Conservation (phyloP, 2,797 vertebrate genomes). For the Coranthus polyacanthus region DNA sequence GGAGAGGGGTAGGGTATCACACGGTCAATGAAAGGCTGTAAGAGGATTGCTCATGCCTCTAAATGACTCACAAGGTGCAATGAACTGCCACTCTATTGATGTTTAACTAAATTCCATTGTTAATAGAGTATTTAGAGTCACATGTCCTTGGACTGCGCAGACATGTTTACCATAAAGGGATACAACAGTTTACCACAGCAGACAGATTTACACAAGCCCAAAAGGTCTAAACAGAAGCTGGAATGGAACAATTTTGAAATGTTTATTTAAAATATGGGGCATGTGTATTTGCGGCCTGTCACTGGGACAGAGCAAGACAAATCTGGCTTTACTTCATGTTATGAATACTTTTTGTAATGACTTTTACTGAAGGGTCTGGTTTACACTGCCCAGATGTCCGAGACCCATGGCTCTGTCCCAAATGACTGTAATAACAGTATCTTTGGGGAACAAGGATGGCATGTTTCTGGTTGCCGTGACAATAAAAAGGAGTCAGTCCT, state of each 20-base stretch:
- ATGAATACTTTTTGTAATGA: conserved; percentile 22
- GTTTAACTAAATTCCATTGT: conserved; percentile 76
- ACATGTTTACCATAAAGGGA: conserved; percentile 28
- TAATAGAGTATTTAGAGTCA: conserved; percentile 62
- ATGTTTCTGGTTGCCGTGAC: conserved; percentile 73
- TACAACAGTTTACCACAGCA: conserved; percentile 7
- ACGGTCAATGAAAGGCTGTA: conserved; percentile 50
- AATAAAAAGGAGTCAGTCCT: conserved; percentile 60
- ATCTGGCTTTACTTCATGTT: conserved; percentile 8
- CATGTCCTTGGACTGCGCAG: conserved; percentile 49
- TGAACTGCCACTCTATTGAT: conserved; percentile 68
- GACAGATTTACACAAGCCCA: conserved; percentile 14
- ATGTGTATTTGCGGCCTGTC: conserved; percentile 12
- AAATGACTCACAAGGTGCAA: conserved; percentile 61
- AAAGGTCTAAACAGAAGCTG: conserved; percentile 17
- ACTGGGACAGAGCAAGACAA: conserved; percentile 8
- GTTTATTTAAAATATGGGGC: conserved; percentile 29
- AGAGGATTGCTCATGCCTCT: conserved; percentile 63
- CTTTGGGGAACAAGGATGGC: conserved; percentile 53
- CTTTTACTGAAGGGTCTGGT: conserved; percentile 19
- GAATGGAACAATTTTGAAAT: conserved; percentile 24
- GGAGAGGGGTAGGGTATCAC: conserved; percentile 27
- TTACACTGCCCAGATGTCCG: conserved; percentile 36
- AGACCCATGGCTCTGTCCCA: conserved; percentile 35
- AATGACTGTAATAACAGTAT: conserved; percentile 43